Conservation (phyloP, 2,888 invertebrate species). For the Dendrolimus houi region DNA sequence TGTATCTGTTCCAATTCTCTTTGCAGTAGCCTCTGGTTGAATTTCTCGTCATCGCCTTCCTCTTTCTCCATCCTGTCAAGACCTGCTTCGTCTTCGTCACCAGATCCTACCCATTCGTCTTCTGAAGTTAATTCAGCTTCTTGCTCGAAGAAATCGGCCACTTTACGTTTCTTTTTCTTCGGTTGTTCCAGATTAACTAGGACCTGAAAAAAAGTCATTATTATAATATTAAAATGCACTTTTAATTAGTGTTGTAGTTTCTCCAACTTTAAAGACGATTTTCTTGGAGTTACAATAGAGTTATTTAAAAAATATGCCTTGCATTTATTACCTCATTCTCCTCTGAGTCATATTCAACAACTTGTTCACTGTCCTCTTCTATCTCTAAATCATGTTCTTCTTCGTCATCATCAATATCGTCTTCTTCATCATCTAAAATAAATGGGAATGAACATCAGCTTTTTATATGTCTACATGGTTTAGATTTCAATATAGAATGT, state of each 20-base stretch:
- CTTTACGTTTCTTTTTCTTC: slow-evolving; percentile 60
- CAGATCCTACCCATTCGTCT: slow-evolving; percentile 89
- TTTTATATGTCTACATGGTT: too few relatives aligned
- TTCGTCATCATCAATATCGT: slow-evolving; percentile 30
- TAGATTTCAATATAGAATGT: too few relatives aligned
- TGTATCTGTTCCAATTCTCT: slow-evolving; percentile 90
- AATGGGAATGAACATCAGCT: neutral
- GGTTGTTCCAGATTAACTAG: slow-evolving; percentile 35
- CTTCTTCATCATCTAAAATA: slow-evolving; percentile 39
- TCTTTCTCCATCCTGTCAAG: slow-evolving; percentile 89
- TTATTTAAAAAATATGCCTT: too few relatives aligned
- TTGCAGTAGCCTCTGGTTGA: slow-evolving; percentile 86
- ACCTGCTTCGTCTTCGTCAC: slow-evolving; percentile 89
- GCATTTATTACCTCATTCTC: slow-evolving; percentile 81
- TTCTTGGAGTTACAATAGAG: too few relatives aligned
- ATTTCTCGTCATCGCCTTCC: slow-evolving; percentile 88
- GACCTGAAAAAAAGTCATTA: slow-evolving; percentile 30
- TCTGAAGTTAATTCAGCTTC: slow-evolving; percentile 94
- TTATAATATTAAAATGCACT: too few relatives aligned
- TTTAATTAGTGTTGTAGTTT: too few relatives aligned
- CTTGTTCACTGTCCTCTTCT: slow-evolving; percentile 46
- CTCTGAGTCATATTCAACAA: slow-evolving; percentile 88
- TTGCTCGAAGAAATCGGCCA: slow-evolving; percentile 87
- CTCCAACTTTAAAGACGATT: too few relatives aligned
- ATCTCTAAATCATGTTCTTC: slow-evolving; percentile 46